These are phyloP conservation scores for Phortica okadai DNA, from an alignment of 2,888 invertebrate genomes.

Conservation along the genomic window DNA sequence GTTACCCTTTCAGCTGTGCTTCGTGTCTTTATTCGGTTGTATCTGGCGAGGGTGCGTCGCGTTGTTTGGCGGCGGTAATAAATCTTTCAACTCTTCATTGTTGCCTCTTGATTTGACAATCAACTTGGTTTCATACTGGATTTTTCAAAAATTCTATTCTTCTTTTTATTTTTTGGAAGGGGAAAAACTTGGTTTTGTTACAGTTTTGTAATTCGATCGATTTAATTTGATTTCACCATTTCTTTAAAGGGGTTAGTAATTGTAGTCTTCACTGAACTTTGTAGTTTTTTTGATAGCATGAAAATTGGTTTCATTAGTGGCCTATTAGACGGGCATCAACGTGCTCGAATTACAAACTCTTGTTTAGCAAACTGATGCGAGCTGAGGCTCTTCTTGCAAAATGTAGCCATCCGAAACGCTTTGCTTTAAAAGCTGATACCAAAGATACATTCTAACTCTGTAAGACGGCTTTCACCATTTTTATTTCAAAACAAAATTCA, in stretches of 20 bases:
- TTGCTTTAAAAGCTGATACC: no score
- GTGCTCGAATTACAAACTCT: not conserved
- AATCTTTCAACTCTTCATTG: constrained; percentile 51
- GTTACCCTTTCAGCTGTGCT: not conserved
- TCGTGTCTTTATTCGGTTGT: not conserved
- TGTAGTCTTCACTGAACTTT: not conserved
- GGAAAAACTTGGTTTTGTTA: constrained; percentile 14
- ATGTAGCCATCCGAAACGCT: no score
- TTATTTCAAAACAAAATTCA: constrained; percentile 4
- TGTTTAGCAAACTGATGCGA: not conserved
- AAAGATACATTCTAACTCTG: no score
- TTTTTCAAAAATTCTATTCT: not conserved
- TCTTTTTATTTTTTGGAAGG: not conserved
- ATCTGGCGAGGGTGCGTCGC: constrained; percentile 8
- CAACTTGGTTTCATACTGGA: not conserved
- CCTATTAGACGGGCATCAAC: not conserved
- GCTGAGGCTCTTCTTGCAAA: not conserved
- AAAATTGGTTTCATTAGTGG: not conserved
- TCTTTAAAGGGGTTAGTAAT: not conserved
- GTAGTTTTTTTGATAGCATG: not conserved
- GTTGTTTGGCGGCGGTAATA: constrained; percentile 46
- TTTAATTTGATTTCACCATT: constrained; percentile 20
- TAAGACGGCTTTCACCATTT: not conserved
- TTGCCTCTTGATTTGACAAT: constrained; percentile 33
- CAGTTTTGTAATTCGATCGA: constrained; percentile 28